phyloP scores from a whole-genome alignment of 2,888 invertebrate species.

The Ceratothoa steindachneri region DNA sequence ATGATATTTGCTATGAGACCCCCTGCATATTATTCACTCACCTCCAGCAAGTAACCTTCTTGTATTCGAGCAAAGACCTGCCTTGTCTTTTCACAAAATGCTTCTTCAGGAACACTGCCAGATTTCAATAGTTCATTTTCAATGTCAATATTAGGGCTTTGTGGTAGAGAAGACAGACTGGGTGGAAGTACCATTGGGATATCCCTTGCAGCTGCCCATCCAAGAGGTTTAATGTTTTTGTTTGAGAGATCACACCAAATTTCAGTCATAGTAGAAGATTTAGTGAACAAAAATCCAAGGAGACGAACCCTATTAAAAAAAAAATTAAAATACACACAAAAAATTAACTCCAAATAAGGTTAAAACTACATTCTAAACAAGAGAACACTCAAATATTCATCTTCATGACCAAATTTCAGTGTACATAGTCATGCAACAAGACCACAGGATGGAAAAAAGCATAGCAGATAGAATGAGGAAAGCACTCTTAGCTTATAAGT shows the following conservation, averaged over 20 bases:
- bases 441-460: too few species aligned
- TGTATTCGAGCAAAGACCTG: not conserved
- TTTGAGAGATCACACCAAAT: not conserved
- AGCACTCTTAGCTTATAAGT: too few species aligned
- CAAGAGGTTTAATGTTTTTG: conserved; percentile 22
- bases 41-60: not conserved
- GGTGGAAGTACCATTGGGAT: conserved; percentile 15
- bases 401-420: not conserved
- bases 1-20: too few species aligned
- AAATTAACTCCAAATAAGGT: not conserved
- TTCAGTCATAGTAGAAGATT: not conserved
- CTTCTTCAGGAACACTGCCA: conserved; percentile 29
- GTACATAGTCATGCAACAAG: too few species aligned
- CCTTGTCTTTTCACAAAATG: conserved; percentile 8
- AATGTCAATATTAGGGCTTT: not conserved
- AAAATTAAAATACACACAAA: not conserved
- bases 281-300: not conserved
- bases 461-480: too few species aligned
- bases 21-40: too few species aligned
- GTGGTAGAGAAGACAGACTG: not conserved
- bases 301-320: not conserved
- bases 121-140: conserved; percentile 8
- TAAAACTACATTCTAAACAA: not conserved
- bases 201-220: conserved; percentile 22
- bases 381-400: too few species aligned